Evolutionary conservation across 2,888 invertebrate genomes (phyloP).

Genomic region (Morpho helenor): DNA sequence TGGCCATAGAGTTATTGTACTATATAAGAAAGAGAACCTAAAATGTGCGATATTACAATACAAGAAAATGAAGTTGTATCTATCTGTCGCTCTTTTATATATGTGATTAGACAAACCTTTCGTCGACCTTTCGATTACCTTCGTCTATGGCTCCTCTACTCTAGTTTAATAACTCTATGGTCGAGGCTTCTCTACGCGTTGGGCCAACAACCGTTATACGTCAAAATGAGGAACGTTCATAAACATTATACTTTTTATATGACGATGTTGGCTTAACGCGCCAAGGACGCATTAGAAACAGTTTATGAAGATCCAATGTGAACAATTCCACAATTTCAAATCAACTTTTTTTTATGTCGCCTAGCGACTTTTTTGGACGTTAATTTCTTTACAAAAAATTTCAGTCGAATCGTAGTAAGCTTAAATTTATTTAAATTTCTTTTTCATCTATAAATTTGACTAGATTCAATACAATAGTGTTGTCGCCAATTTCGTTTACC

Average conservation of each 20-base stretch:
- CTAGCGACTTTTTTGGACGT: conserved; percentile 71
- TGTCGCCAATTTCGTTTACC: conserved; percentile 56
- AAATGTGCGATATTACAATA: no score
- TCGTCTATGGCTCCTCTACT: no score
- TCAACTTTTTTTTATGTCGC: conserved; percentile 63
- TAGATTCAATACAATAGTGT: conserved; percentile 68
- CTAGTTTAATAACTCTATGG: no score
- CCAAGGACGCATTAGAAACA: conserved; percentile 42
- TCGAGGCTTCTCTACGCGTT: not conserved
- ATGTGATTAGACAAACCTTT: no score
- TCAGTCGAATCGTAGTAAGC: conserved; percentile 70
- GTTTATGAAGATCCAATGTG: conserved; percentile 42
- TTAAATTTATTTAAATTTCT: conserved; percentile 41
- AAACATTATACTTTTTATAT: not conserved
- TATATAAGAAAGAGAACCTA: no score
- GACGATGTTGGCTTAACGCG: conserved; percentile 1
- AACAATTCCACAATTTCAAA: conserved; percentile 75
- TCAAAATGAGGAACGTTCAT: no score
- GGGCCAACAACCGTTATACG: not conserved
- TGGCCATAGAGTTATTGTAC: not conserved
- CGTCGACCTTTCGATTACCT: no score
- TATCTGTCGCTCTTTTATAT: no score
- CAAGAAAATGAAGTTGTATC: no score
- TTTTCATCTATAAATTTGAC: conserved; percentile 69
- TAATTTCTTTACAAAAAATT: conserved; percentile 52